Evolutionary conservation across 2,888 invertebrate species (phyloP).

Genomic region (Protonemura montana): DNA sequence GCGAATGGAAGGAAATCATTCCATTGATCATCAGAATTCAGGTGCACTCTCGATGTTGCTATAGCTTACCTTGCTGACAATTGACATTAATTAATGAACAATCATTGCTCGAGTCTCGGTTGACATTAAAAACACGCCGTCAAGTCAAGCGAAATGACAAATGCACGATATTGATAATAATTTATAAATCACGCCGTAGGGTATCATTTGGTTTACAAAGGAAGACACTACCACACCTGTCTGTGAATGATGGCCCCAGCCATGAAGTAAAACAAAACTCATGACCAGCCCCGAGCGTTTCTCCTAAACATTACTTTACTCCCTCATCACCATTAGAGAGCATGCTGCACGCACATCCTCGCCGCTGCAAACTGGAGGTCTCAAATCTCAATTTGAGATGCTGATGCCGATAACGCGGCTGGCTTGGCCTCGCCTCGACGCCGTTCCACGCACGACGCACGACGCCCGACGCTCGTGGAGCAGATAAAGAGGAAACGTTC

Average conservation of each 20-base stretch:
- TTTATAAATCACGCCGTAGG: slow-evolving; percentile 38
- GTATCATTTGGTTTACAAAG: slow-evolving; percentile 38
- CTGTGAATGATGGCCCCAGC: slow-evolving; percentile 30
- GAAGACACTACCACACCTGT: slow-evolving; percentile 37
- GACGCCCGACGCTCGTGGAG: not conserved
- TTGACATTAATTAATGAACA: slow-evolving; percentile 33
- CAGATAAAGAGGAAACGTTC: slow-evolving; percentile 9
- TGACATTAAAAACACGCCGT: slow-evolving; percentile 21
- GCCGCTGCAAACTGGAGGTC: not conserved
- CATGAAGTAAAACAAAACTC: slow-evolving; percentile 21
- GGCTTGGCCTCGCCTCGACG: not conserved
- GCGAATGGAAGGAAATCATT: not conserved
- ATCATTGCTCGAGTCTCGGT: not conserved
- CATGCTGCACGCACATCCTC: slow-evolving; percentile 32
- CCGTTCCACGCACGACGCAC: not conserved
- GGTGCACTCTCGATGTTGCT: not conserved
- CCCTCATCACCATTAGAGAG: slow-evolving; percentile 20
- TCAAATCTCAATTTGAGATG: slow-evolving; percentile 38
- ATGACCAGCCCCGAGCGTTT: slow-evolving; percentile 29
- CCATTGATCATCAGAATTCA: not conserved
- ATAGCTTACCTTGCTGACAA: not conserved
- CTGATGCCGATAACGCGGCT: slow-evolving; percentile 22
- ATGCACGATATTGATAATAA: slow-evolving; percentile 34
- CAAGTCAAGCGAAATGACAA: slow-evolving; percentile 14
- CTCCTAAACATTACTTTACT: slow-evolving; percentile 21